Evolutionary conservation across 2,113 vertebrate species (phyloP).

Genomic region (Chionodraco myersi): DNA sequence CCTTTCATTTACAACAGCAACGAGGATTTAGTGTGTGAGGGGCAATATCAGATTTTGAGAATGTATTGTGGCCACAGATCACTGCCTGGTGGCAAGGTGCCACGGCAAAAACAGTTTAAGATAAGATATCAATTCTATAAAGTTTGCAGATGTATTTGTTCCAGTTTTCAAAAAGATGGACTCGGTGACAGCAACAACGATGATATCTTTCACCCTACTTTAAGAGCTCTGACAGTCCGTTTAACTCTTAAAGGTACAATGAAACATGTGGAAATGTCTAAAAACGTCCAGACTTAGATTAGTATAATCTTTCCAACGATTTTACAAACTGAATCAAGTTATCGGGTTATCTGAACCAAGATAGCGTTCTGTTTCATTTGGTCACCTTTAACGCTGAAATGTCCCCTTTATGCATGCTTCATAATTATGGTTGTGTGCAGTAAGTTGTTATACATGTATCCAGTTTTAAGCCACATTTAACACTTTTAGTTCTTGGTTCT

Average conservation of each 20-base stretch:
- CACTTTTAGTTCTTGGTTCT: too few species aligned
- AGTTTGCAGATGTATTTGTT: constrained; percentile 8
- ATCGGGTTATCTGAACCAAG: too few species aligned
- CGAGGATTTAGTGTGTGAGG: constrained; percentile 28
- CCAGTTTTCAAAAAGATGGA: constrained; percentile 24
- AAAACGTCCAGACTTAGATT: too few species aligned
- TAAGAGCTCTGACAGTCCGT: constrained; percentile 1
- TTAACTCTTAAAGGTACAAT: background rate
- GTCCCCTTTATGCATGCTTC: too few species aligned
- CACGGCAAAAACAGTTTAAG: background rate
- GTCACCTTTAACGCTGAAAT: too few species aligned
- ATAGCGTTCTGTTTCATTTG: too few species aligned
- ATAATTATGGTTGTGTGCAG: too few species aligned
- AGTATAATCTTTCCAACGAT: too few species aligned
- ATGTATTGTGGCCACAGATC: constrained; percentile 32
- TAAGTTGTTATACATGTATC: too few species aligned
- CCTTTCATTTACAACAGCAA: constrained; percentile 23
- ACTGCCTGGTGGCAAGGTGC: constrained; percentile 11
- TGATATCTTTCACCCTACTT: constrained; percentile 24
- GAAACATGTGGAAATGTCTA: too few species aligned
- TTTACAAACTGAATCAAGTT: too few species aligned
- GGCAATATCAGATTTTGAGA: constrained; percentile 47
- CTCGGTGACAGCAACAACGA: background rate
- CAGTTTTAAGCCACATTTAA: too few species aligned
- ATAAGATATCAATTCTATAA: constrained; percentile 39